Percentiles rank a stretch among this genome's conserved stretches.
phyloP scores from a whole-genome alignment of 1,140 invertebrate genomes.

The Drosophila aff. region DNA sequence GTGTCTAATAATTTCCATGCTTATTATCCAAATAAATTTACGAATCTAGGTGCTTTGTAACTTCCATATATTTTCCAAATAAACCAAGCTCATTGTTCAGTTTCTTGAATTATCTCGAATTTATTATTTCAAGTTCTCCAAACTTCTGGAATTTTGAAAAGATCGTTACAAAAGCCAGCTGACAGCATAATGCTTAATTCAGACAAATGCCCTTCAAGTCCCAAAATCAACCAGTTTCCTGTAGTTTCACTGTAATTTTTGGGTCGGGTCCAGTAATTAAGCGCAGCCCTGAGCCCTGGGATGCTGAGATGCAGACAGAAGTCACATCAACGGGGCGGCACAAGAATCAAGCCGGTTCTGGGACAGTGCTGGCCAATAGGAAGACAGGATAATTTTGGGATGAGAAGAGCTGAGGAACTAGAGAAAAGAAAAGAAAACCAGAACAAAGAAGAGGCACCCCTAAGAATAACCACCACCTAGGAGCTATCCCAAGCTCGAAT shows the following conservation, averaged over 20 bases:
- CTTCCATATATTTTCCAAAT: background rate
- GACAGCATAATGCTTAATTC: slow-evolving; percentile 13
- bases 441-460: slow-evolving; percentile 20
- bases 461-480: slow-evolving; percentile 26
- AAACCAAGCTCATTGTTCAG: background rate
- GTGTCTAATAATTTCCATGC: background rate
- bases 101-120: background rate
- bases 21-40: no score
- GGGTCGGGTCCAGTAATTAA: slow-evolving; percentile 58
- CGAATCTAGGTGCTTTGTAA: background rate
- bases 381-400: slow-evolving; percentile 28
- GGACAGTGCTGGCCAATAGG: slow-evolving; percentile 45
- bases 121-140: background rate
- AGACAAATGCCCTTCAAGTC: slow-evolving; percentile 1
- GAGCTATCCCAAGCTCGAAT: slow-evolving; percentile 29
- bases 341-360: slow-evolving; percentile 9
- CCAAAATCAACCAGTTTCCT: slow-evolving; percentile 54
- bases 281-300: slow-evolving; percentile 39
- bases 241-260: slow-evolving; percentile 8
- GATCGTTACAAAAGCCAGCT: slow-evolving; percentile 52
- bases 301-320: slow-evolving; percentile 67
- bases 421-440: background rate
- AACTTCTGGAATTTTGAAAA: background rate
- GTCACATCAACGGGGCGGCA: slow-evolving; percentile 45
- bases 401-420: slow-evolving; percentile 1